Conservation (phyloP, 2,113 vertebrate genomes). For the Antigone vipio region DNA sequence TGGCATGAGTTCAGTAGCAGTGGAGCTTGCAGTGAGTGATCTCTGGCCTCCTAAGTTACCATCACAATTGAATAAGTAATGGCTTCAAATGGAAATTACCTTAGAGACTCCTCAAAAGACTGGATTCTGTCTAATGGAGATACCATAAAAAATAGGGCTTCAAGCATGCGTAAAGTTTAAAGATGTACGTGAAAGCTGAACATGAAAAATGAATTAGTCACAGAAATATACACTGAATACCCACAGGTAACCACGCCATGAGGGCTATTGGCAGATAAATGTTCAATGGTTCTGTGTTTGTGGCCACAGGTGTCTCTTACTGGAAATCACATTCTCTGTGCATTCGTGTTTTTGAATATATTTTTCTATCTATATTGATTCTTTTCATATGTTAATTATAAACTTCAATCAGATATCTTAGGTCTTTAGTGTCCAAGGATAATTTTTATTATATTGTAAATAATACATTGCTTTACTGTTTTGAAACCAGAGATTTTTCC, state of each 20-base stretch:
- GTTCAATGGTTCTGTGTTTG: background rate
- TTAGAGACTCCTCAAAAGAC: background rate
- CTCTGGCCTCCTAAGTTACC: background rate
- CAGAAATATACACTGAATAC: background rate
- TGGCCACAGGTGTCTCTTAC: background rate
- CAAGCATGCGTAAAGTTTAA: background rate
- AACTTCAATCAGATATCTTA: background rate
- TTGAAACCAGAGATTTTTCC: background rate
- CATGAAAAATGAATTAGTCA: background rate
- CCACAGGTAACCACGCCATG: background rate
- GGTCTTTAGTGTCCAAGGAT: background rate
- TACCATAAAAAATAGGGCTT: background rate
- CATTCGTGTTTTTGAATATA: background rate
- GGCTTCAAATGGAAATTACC: background rate
- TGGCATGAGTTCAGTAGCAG: background rate
- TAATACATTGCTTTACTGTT: background rate
- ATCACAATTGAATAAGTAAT: background rate
- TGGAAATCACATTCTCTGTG: background rate
- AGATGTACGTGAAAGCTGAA: background rate
- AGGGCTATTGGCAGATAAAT: background rate
- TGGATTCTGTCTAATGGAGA: background rate
- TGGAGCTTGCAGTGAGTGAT: background rate
- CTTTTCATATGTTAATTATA: background rate
- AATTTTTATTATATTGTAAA: background rate
- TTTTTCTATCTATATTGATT: background rate